phyloP scores from a whole-genome alignment of 2,113 vertebrate genomes.

The Apteryx mantelli region DNA sequence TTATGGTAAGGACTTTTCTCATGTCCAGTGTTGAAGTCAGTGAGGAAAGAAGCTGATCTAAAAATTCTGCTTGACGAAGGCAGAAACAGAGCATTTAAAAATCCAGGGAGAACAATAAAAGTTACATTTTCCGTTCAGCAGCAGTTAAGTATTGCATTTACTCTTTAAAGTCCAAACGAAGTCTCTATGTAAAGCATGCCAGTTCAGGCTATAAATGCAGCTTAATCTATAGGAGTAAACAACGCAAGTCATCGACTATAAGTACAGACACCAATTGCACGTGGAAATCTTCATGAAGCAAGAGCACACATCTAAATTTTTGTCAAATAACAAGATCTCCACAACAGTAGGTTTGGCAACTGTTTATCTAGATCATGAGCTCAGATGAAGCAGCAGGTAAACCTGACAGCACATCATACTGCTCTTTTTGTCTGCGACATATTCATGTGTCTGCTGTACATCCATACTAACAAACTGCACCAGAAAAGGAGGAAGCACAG shows the following conservation, averaged over 20 bases:
- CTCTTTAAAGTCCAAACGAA: background rate
- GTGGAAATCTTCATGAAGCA: background rate
- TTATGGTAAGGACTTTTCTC: background rate
- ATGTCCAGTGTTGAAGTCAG: background rate
- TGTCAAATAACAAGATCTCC: background rate
- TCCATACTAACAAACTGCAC: background rate
- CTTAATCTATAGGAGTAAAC: background rate
- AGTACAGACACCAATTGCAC: background rate
- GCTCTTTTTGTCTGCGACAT: background rate
- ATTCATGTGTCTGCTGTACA: background rate
- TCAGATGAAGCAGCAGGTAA: background rate
- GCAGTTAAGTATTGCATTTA: background rate
- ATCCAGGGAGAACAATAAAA: background rate
- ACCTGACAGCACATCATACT: background rate
- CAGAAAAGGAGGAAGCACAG: background rate
- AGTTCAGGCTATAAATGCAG: fast-evolving
- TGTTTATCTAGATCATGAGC: background rate
- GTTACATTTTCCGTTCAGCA: background rate
- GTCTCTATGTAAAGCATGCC: background rate
- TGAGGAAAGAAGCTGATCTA: background rate
- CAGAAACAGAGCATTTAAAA: background rate
- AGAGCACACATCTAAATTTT: background rate
- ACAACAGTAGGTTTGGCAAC: background rate
- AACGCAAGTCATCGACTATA: background rate
- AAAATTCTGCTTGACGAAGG: background rate